Base-by-base conservation (phyloP, 2,797 vertebrate genomes). In the Coreius guichenoti region DNA sequence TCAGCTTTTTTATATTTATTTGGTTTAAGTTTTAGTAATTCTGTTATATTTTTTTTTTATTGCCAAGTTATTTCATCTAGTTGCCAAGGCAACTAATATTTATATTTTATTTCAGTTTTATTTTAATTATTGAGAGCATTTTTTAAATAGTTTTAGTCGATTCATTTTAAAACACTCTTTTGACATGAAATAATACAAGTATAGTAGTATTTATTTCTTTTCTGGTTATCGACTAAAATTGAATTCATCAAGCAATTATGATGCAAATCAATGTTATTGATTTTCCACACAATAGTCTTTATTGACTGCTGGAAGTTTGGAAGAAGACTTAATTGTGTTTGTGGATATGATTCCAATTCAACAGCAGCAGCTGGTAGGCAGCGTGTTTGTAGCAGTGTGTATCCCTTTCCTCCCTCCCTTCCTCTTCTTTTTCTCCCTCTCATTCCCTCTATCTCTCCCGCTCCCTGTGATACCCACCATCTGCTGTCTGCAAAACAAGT, bases 401-500 rank as follows among this genome's bases (percentile, higher is more conserved):
- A 91, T 90, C 90, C 89, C 91, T 21, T 92, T 54, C 92, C 93
- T 90, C 91, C 91, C 78, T 80, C 92, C 92, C 91, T 80, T 92
- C 89, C 92, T 94, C 94, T 54, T 92, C 33, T 92, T 93, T 89
- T 87, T 89, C 92, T 94, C 94, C 94, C 73, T 92, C 77, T 92
- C 93, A 90, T 91, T 92, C 91, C 91, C 88, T 86, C 95, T 95
- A 65, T 76, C 92, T 92, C 92, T 76, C 92, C 90, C 92, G 93
- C 95, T 95, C 96, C 92, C 92, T 95, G 93, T 93, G 93, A 95
- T 96, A 96, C 94, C 92, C 95, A 93, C 98, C 97, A 97, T 98
- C 97, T 98, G 97, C 95, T 96, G 91, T 96, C 95, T 97, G 96
- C 95, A 98, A 96, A 97, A 96, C 95, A 97, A 96, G 93, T 93